These are phyloP conservation scores for Epiblema foenella DNA, from an alignment of 2,888 invertebrate genomes.

Conservation along the genomic window DNA sequence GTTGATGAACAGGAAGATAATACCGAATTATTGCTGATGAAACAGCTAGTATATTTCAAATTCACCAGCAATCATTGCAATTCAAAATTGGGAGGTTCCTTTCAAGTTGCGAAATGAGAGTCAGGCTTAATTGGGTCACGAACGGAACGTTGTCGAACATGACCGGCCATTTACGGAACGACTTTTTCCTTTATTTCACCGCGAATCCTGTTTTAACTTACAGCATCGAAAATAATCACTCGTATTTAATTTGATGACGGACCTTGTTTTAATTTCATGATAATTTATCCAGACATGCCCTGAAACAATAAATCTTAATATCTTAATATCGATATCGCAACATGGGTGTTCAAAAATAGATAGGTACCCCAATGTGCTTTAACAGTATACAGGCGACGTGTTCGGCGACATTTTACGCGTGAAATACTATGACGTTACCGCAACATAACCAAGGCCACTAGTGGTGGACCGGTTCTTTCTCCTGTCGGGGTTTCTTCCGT, in stretches of 20 bases:
- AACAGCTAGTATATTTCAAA: slow-evolving; percentile 29
- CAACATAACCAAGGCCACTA: no score
- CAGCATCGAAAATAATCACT: slow-evolving; percentile 70
- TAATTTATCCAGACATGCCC: slow-evolving; percentile 49
- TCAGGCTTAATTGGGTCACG: slow-evolving; percentile 74
- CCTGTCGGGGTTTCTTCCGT: no score
- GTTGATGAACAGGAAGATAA: slow-evolving; percentile 8
- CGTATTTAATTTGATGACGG: slow-evolving; percentile 62
- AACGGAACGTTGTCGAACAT: slow-evolving; percentile 73
- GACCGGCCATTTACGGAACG: slow-evolving; percentile 73
- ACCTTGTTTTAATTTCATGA: slow-evolving; percentile 60
- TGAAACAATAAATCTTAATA: not conserved
- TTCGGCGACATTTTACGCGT: no score
- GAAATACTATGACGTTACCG: no score
- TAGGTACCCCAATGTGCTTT: no score
- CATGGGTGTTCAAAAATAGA: no score
- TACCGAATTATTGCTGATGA: slow-evolving; percentile 7
- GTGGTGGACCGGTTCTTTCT: no score
- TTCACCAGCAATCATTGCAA: slow-evolving; percentile 42
- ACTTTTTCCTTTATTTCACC: slow-evolving; percentile 70
- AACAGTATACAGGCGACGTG: no score
- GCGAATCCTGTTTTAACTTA: slow-evolving; percentile 58
- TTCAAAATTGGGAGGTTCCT: slow-evolving; percentile 39
- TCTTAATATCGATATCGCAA: no score
- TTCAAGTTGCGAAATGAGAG: slow-evolving; percentile 42